phyloP scores from a whole-genome alignment of 1,140 invertebrate species.

The Camponotus floridanus region DNA sequence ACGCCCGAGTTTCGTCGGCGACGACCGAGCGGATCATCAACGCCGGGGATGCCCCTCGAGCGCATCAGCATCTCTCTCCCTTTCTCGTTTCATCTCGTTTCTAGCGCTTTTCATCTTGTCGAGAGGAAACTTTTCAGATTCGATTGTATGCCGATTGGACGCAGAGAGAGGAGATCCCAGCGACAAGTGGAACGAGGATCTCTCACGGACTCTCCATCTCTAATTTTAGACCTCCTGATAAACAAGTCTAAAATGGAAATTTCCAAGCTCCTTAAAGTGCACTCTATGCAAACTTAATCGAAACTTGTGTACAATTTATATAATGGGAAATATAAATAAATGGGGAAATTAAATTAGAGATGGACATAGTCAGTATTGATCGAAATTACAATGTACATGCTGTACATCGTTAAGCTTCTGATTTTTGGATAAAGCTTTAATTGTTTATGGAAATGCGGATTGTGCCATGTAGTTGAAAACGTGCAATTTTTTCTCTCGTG shows the following conservation, averaged over 20 bases:
- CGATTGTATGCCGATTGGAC: background rate
- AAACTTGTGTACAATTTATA: background rate
- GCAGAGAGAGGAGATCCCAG: background rate
- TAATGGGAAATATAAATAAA: background rate
- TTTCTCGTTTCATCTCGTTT: background rate
- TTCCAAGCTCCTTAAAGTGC: background rate
- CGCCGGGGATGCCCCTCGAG: constrained; percentile 4
- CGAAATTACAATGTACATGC: background rate
- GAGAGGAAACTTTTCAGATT: background rate
- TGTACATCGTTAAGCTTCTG: background rate
- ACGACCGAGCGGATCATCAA: constrained; percentile 36
- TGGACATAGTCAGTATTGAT: background rate
- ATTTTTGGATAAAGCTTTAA: background rate
- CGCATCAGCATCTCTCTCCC: background rate
- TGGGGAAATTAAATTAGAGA: background rate
- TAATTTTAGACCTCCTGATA: constrained; percentile 5
- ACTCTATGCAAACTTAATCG: background rate
- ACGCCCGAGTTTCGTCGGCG: constrained; percentile 53
- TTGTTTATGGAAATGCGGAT: background rate
- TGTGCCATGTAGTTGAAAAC: background rate
- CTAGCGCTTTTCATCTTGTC: background rate
- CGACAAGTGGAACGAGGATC: background rate
- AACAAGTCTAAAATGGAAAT: background rate
- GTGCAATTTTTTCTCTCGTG: background rate
- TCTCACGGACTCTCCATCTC: background rate